These are phyloP conservation scores for Diaphora mendica DNA, from an alignment of 2,888 invertebrate genomes.

Conservation along the genomic window DNA sequence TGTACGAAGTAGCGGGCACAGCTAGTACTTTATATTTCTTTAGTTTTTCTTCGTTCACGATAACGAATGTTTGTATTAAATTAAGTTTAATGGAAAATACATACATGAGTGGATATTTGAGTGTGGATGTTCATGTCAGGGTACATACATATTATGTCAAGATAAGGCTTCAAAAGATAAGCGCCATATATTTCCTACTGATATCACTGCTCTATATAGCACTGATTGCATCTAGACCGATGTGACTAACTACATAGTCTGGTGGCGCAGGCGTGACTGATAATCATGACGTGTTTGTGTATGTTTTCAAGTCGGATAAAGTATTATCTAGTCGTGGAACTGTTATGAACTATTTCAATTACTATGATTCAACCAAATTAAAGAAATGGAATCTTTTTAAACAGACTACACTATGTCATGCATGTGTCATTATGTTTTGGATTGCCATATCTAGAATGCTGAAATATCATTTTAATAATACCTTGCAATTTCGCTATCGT, in stretches of 20 bases:
- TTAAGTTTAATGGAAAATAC: not conserved
- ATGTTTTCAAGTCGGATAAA: not conserved
- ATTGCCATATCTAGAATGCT: not conserved
- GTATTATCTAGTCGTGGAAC: not conserved
- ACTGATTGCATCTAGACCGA: constrained; percentile 3
- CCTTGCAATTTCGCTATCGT: not conserved
- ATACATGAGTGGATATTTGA: not conserved
- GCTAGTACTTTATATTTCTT: not conserved
- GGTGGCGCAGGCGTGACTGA: not conserved
- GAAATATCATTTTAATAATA: not conserved
- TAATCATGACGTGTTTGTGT: constrained; percentile 1
- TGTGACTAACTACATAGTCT: not conserved
- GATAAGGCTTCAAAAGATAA: constrained; percentile 41
- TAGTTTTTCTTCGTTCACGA: not conserved
- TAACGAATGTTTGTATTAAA: not conserved
- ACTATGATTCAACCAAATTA: not conserved
- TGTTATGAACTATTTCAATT: not conserved
- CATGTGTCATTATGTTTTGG: not conserved
- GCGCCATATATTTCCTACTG: constrained; percentile 25
- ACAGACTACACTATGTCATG: not conserved
- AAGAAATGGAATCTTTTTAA: not conserved
- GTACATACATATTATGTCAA: constrained; percentile 31
- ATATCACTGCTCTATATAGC: constrained; percentile 22
- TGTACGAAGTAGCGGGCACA: too few species aligned
- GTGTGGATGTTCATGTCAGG: constrained; percentile 14